A percentile compares a stretch with the other conserved stretches of the same genome.
phyloP scores from a whole-genome alignment of 1,140 invertebrate species.

The Pristionchus pacificus region DNA sequence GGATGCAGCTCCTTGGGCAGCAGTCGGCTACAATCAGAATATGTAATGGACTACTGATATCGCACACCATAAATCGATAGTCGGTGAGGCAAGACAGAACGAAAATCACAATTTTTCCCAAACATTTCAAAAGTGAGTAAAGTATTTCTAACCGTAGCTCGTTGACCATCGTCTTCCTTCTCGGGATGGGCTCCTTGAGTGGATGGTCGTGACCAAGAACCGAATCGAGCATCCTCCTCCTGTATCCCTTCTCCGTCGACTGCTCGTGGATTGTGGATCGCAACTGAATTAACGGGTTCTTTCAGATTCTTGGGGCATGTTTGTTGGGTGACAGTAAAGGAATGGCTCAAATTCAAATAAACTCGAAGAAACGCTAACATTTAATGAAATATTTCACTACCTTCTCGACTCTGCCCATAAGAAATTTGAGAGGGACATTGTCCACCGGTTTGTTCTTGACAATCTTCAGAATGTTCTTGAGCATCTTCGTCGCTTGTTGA shows the following conservation, averaged over 20 bases:
- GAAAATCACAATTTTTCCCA: slow-evolving; percentile 8
- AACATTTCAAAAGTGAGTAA: slow-evolving; percentile 36
- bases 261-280: slow-evolving; percentile 24
- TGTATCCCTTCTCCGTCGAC: slow-evolving; percentile 19
- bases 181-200: slow-evolving; percentile 12
- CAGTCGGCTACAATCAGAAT: no score
- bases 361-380: no score
- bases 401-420: background rate
- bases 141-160: slow-evolving; percentile 19
- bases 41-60: slow-evolving; percentile 23
- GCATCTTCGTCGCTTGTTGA: no score
- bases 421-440: no score
- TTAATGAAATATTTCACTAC: slow-evolving; percentile 2
- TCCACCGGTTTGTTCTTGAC: no score
- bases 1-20: no score
- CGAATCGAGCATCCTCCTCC: slow-evolving; percentile 32
- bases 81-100: background rate
- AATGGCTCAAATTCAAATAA: no score
- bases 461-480: no score
- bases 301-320: slow-evolving; percentile 6
- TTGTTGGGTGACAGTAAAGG: no score
- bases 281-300: slow-evolving; percentile 19
- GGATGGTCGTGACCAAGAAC: slow-evolving; percentile 31
- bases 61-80: background rate
- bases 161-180: slow-evolving; percentile 26